These are phyloP conservation scores for Tenualosa ilisha DNA, from an alignment of 2,797 vertebrate genomes.

Conservation along the genomic window DNA sequence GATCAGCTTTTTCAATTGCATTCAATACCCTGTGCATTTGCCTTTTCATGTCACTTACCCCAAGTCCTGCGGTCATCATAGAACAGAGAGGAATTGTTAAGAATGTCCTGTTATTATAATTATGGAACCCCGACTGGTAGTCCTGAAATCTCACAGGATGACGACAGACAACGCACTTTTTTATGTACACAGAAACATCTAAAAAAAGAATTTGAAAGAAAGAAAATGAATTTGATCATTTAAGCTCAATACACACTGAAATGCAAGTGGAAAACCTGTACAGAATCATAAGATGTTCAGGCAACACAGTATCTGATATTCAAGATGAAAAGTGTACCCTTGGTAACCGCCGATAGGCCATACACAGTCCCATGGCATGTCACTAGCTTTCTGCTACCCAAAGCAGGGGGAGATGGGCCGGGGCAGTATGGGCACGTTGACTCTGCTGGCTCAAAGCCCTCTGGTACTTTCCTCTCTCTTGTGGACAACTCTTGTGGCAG, in stretches of 20 bases:
- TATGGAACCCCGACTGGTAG: conserved; percentile 20
- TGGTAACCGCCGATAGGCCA: background rate
- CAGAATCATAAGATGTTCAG: background rate
- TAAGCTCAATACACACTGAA: background rate
- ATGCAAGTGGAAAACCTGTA: background rate
- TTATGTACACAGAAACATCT: background rate
- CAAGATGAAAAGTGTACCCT: conserved; percentile 26
- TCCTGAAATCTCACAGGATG: conserved; percentile 9
- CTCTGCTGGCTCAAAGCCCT: conserved; percentile 8
- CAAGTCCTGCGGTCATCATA: background rate
- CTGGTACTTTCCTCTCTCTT: background rate
- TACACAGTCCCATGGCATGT: conserved; percentile 23
- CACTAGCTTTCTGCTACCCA: background rate
- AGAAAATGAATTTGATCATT: background rate
- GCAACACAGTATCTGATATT: background rate
- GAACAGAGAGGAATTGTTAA: background rate
- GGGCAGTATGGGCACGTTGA: conserved; percentile 34
- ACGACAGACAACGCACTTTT: background rate
- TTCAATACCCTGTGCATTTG: background rate
- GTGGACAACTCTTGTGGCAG: background rate
- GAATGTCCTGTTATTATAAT: conserved; percentile 4
- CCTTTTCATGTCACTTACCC: background rate
- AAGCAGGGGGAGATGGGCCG: conserved; percentile 35
- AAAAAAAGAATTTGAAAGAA: too few relatives aligned
- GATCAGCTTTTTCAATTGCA: background rate